Conservation (phyloP, 2,113 vertebrate species). For the Bungarus multicinctus region DNA sequence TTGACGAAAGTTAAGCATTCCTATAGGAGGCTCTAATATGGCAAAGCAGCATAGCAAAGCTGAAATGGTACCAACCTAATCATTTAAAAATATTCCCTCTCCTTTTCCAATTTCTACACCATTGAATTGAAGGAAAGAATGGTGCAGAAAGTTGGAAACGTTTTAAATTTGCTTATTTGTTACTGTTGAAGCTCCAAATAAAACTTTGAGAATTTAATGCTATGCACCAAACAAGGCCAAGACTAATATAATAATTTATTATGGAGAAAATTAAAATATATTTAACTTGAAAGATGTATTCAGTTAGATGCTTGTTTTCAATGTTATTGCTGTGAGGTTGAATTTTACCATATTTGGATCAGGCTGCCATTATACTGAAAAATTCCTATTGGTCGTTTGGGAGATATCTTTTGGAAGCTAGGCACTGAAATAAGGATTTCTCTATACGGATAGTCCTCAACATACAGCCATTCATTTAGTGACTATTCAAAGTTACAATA, state of each 20-base stretch:
- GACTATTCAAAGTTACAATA: not conserved
- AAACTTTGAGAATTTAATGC: not conserved
- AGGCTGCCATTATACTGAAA: not conserved
- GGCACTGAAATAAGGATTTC: not conserved
- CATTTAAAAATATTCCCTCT: not conserved
- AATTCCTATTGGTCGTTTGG: not conserved
- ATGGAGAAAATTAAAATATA: not conserved
- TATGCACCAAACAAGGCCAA: not conserved
- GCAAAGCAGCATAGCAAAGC: not conserved
- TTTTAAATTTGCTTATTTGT: not conserved
- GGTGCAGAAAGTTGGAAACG: not conserved
- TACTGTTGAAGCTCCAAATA: not conserved
- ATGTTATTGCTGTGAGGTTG: not conserved
- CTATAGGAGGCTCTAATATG: not conserved
- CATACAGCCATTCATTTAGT: not conserved
- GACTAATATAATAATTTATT: not conserved
- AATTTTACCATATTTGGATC: not conserved
- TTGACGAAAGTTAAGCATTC: not conserved
- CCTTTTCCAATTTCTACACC: not conserved
- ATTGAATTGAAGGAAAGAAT: not conserved
- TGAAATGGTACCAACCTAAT: not conserved
- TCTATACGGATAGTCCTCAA: not conserved
- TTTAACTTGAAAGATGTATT: not conserved
- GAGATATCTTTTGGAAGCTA: not conserved
- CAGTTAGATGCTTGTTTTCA: not conserved